Base-by-base conservation (phyloP, 2,888 invertebrate species). In the Arctia plantaginis region DNA sequence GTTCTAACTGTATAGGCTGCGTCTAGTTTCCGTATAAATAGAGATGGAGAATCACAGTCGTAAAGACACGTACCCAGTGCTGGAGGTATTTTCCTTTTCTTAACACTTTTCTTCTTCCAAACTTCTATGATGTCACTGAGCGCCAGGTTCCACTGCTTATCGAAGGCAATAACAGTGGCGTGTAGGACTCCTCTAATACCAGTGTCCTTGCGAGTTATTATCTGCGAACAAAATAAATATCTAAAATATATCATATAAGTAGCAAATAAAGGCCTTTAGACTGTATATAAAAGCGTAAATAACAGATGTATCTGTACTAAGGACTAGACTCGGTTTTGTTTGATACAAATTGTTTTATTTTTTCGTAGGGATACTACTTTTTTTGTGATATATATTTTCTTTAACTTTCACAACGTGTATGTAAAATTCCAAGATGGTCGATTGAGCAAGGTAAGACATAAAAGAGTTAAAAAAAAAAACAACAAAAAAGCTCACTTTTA, bases 141-240 rank as follows among this genome's bases (percentile, higher is more conserved):
- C 10, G 98, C 97, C 85, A 99, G 91, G 93, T 99, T 99, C 98
- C 98, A 99, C 90, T 99, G 98, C 89, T 98, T 99, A 93, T 99
- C 99, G 92, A 98, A 99, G 4, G 98, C 98, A 30, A 97, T 96
- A 41, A 99, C 93, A 82, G 96, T 97, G 1, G 98, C 99, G 78
- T 97, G 96, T 77, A 98, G 96, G 77, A 96, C 96, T 6, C 99
- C 99, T 73, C 99, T 96, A 39, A 99, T 93, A 20, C 97, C 97
- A 59, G 94, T 95, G 39, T 97, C 97, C 82, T 97, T 97, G 72
- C 99, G 96, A 0, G 98, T 98, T 87, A 97, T 96, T 66, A 98
- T 97, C 97, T 98, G 94, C 13, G 69, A 74, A 70, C 62, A 70
- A 62, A 62, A 18, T 30, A 62, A 62, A 62, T 59, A 30, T 69